These are phyloP conservation scores for Drosophila leontia DNA, from an alignment of 1,140 invertebrate genomes.

Conservation along the genomic window DNA sequence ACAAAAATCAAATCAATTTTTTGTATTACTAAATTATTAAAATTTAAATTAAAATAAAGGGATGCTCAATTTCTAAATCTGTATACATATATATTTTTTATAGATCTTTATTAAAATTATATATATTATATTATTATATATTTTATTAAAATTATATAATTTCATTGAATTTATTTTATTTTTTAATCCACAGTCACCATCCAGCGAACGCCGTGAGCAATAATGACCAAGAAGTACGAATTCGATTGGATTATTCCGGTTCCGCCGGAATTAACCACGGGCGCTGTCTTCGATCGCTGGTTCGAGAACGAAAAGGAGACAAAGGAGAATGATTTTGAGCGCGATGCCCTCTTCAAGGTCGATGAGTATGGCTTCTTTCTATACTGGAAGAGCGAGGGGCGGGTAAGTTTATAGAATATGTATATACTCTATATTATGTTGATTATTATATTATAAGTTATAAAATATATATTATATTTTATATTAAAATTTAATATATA, in stretches of 20 bases:
- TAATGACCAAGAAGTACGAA: slow-evolving; percentile 99
- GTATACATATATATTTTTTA: no score
- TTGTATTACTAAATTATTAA: no score
- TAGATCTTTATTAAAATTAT: no score
- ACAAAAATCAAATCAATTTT: no score
- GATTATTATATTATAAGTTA: not conserved
- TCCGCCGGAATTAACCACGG: slow-evolving; percentile 93
- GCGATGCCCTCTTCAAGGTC: slow-evolving; percentile 96
- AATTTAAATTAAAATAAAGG: no score
- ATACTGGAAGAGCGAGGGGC: slow-evolving; percentile 98
- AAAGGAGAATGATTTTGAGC: slow-evolving; percentile 90
- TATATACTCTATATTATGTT: no score
- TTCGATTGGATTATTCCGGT: slow-evolving; percentile 99
- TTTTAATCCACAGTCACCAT: not conserved
- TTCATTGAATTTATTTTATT: no score
- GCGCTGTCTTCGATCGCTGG: slow-evolving; percentile 95
- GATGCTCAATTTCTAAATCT: no score
- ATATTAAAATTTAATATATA: not conserved
- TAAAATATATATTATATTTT: not conserved
- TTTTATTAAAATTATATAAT: no score
- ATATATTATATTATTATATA: no score
- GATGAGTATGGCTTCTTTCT: slow-evolving; percentile 99
- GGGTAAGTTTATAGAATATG: slow-evolving; percentile 87
- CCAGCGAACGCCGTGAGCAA: slow-evolving; percentile 43
- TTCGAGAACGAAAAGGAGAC: slow-evolving; percentile 97